phyloP scores from a whole-genome alignment of 2,797 vertebrate genomes.

The Atherinosoma microstoma region DNA sequence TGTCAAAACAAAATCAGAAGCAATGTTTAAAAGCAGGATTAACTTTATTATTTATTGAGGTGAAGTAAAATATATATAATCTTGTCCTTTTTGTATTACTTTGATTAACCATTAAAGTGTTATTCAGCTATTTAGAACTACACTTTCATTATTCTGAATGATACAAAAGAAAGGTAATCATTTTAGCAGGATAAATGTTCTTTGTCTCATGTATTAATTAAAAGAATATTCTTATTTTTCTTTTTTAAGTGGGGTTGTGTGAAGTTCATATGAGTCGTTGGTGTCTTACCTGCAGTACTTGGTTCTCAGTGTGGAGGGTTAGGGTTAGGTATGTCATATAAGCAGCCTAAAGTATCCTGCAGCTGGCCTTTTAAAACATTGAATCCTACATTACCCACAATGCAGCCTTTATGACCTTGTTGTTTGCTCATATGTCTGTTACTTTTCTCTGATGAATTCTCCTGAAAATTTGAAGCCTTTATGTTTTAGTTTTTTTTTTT shows the following conservation, averaged over 20 bases:
- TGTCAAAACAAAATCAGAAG: slow-evolving; percentile 25
- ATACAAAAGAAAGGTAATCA: neutral
- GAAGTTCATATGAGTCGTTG: neutral
- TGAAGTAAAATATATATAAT: neutral
- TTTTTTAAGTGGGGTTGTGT: neutral
- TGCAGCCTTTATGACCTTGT: neutral
- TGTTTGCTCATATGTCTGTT: neutral
- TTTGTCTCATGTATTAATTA: neutral
- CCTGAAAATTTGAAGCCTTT: neutral
- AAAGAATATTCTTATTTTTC: neutral
- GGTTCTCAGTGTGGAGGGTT: neutral
- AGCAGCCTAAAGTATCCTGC: neutral
- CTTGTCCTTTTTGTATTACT: slow-evolving; percentile 9
- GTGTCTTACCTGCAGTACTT: neutral
- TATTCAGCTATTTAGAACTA: neutral
- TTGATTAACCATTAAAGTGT: slow-evolving; percentile 1
- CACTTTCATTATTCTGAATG: neutral
- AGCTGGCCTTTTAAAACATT: neutral
- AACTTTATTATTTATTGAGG: slow-evolving; percentile 6
- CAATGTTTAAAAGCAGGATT: slow-evolving; percentile 28
- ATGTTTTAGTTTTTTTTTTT: neutral
- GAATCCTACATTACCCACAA: slow-evolving; percentile 13
- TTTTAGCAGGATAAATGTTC: rapidly evolving
- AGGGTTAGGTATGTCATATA: no score
- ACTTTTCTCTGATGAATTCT: neutral